phyloP scores from a whole-genome alignment of 2,113 vertebrate species.

The Carassius auratus region DNA sequence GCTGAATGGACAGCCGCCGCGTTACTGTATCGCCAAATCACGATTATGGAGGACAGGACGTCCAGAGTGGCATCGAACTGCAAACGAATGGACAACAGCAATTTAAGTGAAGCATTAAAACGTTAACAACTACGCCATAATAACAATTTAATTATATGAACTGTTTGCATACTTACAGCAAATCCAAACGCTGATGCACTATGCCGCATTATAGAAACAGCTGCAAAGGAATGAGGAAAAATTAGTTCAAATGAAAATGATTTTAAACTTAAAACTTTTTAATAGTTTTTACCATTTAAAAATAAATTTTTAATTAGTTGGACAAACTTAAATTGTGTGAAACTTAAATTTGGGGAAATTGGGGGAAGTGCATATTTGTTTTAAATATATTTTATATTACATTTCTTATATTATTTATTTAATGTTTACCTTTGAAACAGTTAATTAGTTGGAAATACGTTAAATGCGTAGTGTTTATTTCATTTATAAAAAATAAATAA shows the following conservation, averaged over 20 bases:
- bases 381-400: too few species aligned
- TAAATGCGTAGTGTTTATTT: not conserved
- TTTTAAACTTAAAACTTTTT: not conserved
- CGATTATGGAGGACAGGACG: constrained; percentile 92
- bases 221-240: constrained; percentile 71
- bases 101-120: not conserved
- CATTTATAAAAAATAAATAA: not conserved
- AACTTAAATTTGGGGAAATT: too few species aligned
- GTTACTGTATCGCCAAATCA: constrained; percentile 98
- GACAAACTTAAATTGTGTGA: too few species aligned
- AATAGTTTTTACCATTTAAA: too few species aligned
- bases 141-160: not conserved
- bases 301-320: too few species aligned
- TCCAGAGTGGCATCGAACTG: constrained; percentile 96
- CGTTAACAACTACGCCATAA: not conserved
- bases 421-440: not conserved
- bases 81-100: constrained; percentile 51
- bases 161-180: constrained; percentile 81
- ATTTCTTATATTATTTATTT: not conserved
- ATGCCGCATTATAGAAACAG: constrained; percentile 88
- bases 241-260: not conserved
- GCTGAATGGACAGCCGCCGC: constrained; percentile 95
- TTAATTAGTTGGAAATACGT: not conserved
- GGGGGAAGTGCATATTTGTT: too few species aligned
- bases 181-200: constrained; percentile 90